phyloP scores from a whole-genome alignment of 2,888 invertebrate species.

The Euspilapteryx auroguttella region DNA sequence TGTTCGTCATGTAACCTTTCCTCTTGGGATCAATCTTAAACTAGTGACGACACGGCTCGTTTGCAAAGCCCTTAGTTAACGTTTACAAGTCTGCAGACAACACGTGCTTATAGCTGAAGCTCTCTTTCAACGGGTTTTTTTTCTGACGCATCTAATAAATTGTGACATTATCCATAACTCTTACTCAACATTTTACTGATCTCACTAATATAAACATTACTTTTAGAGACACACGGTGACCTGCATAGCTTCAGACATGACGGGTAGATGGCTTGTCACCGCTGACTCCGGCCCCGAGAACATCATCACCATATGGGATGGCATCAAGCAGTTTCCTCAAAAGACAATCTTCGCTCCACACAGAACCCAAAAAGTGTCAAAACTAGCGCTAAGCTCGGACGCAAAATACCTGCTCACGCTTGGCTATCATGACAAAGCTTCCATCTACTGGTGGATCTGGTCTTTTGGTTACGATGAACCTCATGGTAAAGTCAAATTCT shows the following conservation, averaged over 20 bases:
- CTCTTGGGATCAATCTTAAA: too few species aligned
- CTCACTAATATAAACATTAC: too few species aligned
- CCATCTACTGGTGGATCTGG: conserved; percentile 66
- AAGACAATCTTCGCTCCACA: conserved; percentile 59
- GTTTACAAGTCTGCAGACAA: too few species aligned
- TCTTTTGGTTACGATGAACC: conserved; percentile 47
- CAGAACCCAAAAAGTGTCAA: conserved; percentile 24
- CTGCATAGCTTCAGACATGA: conserved; percentile 42
- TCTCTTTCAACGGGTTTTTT: too few species aligned
- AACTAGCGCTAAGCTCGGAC: conserved; percentile 51
- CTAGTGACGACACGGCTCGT: too few species aligned
- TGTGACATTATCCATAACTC: too few species aligned
- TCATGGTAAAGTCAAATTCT: too few species aligned
- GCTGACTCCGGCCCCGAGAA: conserved; percentile 62
- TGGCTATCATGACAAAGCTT: conserved; percentile 40
- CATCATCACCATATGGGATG: conserved; percentile 63
- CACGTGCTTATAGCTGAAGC: too few species aligned
- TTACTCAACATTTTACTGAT: too few species aligned
- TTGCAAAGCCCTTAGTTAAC: too few species aligned
- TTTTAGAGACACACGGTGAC: conserved; percentile 55
- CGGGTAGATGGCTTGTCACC: conserved; percentile 62
- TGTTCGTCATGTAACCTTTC: too few species aligned
- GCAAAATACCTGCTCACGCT: conserved; percentile 62
- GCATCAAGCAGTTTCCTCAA: conserved; percentile 40
- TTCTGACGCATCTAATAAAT: too few species aligned